Base-by-base conservation (phyloP, 2,888 invertebrate genomes). In the Macropis europaea region DNA sequence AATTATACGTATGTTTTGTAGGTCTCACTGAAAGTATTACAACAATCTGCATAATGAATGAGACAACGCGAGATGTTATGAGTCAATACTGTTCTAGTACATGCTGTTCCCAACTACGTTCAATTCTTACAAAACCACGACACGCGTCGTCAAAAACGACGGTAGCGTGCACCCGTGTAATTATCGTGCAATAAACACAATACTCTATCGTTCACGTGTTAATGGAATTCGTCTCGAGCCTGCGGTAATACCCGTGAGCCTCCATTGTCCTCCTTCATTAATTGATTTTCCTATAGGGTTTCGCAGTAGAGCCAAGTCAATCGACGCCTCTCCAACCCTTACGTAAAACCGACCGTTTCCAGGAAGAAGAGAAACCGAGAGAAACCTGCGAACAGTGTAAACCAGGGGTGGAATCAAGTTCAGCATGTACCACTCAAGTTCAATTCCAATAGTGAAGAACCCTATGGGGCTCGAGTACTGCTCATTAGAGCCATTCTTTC, bases 21-120 rank as follows among this genome's bases (percentile, higher is more conserved):
- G n/a, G n/a, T n/a, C n/a, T 2, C 17, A 9, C 40, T 54, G n/a
- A 2, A 19, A n/a, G 26, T 15, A 42, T 43, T 22, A 2, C 1
- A 24, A 26, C 40, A 52, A 17, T 47, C 47, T 3, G 15, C 11
- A 15, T 38, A 30, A 54, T 53, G 45, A 62, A 45, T 36, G 45
- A n/a, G 26, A 17, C 9, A 53, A 38, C 15, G 52, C 45, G 45
- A 36, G 19, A 53, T 5, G 19, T 17, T 26, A 32, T 1, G 26
- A 11, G 24, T 57, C 32, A 30, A 2, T 48, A 4, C n/a, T 5
- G 11, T 34, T 26, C 3, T n/a, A n/a, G n/a, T n/a, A n/a, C n/a
- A n/a, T n/a, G n/a, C n/a, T n/a, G n/a, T n/a, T n/a, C n/a, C n/a
- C n/a, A n/a, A n/a, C n/a, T n/a, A n/a, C n/a, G n/a, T n/a, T n/a